Conservation (phyloP, 1,140 invertebrate genomes). For the Drosophila equinoxialis region DNA sequence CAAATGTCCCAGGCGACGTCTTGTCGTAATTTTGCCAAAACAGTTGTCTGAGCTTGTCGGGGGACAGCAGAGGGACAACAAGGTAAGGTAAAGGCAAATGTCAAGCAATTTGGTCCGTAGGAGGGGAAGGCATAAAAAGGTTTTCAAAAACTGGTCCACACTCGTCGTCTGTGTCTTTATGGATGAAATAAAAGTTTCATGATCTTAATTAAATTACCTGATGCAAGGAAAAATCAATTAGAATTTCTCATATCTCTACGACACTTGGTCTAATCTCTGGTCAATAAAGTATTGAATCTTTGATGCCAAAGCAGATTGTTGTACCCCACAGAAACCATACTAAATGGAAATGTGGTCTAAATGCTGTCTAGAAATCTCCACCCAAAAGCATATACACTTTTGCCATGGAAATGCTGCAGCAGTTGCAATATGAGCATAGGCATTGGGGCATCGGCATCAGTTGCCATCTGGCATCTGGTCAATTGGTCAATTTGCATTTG, state of each 20-base stretch:
- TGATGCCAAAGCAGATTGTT: conserved; percentile 39
- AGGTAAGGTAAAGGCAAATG: not conserved
- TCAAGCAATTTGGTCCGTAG: not conserved
- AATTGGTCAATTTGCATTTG: conserved; percentile 76
- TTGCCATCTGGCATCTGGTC: conserved; percentile 54
- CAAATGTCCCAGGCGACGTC: conserved; percentile 50
- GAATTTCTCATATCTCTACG: conserved; percentile 26
- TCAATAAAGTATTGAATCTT: conserved; percentile 54
- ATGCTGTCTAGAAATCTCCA: conserved; percentile 25
- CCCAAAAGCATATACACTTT: not conserved
- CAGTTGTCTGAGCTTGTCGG: conserved; percentile 25
- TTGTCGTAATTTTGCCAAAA: conserved; percentile 44
- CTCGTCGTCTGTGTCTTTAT: conserved; percentile 12
- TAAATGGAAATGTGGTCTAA: conserved; percentile 73
- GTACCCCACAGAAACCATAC: conserved; percentile 36
- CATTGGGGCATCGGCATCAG: conserved; percentile 18
- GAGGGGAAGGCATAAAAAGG: not conserved
- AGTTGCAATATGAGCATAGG: not conserved
- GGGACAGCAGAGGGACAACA: not conserved
- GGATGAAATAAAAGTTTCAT: conserved; percentile 37
- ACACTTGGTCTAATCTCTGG: conserved; percentile 34
- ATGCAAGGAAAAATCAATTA: conserved; percentile 62
- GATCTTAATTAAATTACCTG: conserved; percentile 66
- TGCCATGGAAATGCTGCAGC: conserved; percentile 36
- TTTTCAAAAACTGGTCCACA: conserved; percentile 6